These are phyloP conservation scores for Zygogramma bicolorata DNA, from an alignment of 2,888 invertebrate species.

Conservation along the genomic window DNA sequence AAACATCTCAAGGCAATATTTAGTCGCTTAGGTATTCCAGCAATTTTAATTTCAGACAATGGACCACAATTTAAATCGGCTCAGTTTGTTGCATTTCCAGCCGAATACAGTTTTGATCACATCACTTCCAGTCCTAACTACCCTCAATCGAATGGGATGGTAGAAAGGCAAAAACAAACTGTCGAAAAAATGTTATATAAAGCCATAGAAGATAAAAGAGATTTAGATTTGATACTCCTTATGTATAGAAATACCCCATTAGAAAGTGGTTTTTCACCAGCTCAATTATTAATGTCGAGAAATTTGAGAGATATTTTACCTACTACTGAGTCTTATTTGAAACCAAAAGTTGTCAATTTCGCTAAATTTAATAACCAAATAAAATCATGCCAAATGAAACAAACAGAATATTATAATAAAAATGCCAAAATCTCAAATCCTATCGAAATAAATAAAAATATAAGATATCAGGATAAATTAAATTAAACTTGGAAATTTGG, in stretches of 20 bases:
- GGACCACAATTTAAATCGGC: no score
- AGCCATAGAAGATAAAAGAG: slow-evolving; percentile 3
- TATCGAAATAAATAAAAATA: slow-evolving; percentile 8
- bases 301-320: background rate
- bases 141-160: slow-evolving; percentile 10
- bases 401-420: slow-evolving; percentile 10
- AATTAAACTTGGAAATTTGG: slow-evolving; percentile 17
- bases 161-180: slow-evolving; percentile 6
- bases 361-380: slow-evolving; percentile 14
- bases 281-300: slow-evolving; percentile 21
- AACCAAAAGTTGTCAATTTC: background rate
- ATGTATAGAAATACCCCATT: slow-evolving; percentile 13
- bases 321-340: background rate
- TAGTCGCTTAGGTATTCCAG: slow-evolving; percentile 15
- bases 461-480: slow-evolving; percentile 8
- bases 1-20: slow-evolving; percentile 17
- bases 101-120: background rate
- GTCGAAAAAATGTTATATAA: background rate
- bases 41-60: slow-evolving; percentile 20
- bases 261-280: slow-evolving; percentile 11
- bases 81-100: background rate
- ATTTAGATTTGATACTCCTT: background rate
- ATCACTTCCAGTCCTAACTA: slow-evolving; percentile 2
- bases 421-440: slow-evolving; percentile 7
- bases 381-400: slow-evolving; percentile 4